phyloP scores from a whole-genome alignment of 1,140 invertebrate genomes.

The Drosophila parvula region DNA sequence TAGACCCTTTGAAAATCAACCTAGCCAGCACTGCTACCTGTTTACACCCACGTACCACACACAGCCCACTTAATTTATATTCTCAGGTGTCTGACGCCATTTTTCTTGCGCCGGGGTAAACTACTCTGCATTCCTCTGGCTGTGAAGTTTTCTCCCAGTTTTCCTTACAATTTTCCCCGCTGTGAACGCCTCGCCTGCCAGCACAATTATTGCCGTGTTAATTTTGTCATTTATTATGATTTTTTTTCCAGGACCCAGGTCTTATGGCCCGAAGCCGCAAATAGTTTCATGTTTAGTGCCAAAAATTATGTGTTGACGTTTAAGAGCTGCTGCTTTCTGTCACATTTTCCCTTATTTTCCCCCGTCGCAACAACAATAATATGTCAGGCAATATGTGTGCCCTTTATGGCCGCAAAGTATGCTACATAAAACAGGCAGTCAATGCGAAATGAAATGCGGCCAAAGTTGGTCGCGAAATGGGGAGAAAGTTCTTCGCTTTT shows the following conservation, averaged over 20 bases:
- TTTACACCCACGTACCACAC: conserved; percentile 6
- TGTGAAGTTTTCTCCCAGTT: background rate
- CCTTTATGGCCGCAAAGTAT: conserved; percentile 65
- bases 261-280: conserved; percentile 48
- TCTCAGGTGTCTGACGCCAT: conserved; percentile 51
- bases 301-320: conserved; percentile 66
- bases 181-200: conserved; percentile 4
- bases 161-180: background rate
- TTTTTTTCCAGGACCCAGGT: conserved; percentile 22
- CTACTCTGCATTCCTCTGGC: conserved; percentile 33
- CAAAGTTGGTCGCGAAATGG: conserved; percentile 12
- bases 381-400: conserved; percentile 54
- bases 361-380: conserved; percentile 30
- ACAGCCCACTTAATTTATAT: conserved; percentile 61
- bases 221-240: conserved; percentile 81
- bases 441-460: conserved; percentile 37
- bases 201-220: conserved; percentile 77
- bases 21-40: background rate
- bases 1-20: background rate
- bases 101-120: conserved; percentile 28
- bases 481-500: conserved; percentile 13
- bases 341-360: conserved; percentile 3
- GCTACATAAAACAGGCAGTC: conserved; percentile 71
- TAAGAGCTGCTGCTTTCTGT: conserved; percentile 45
- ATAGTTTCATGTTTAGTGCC: conserved; percentile 76